Evolutionary conservation across 2,113 vertebrate species (phyloP), one percentile per base, ranked within the genome.

Genomic region (Marmota monax): DNA sequence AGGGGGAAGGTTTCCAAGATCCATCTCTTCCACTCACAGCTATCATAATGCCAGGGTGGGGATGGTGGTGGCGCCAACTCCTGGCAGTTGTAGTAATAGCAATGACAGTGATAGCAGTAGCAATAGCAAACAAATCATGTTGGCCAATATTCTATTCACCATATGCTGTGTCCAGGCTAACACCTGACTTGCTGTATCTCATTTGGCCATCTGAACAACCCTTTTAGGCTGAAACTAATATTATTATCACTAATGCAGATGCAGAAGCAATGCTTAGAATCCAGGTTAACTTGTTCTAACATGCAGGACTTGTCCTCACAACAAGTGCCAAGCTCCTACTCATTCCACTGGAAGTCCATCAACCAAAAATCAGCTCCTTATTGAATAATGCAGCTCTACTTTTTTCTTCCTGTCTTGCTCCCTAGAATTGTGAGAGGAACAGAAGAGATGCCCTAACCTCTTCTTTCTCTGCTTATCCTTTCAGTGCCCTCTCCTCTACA

Each of bases 81-180:
- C 51, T 45, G 39, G 65, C 7, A 25, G 61, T 1, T 32, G 53
- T 11, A 56, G 29, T 0, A 37, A n/a, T 0, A 12, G 5, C 11
- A 42, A 12, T 27, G 12, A 87, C 1, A 25, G 13, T 1, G 18
- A 76, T 2, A 82, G 39, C n/a, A 80, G 5, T 23, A 8, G 17
- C 34, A 39, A 29, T 1, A 48, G 3, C 9, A 51, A 85, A 0
- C 7, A 56, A 90, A 18, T 22, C 16, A 5, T 2, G 23, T 0
- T 20, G 85, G 32, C 58, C 70, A 73, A 5, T 25, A 39, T 45
- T 84, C 63, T 14, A 78, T 25, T 51, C 9, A 45, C 9, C 25
- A 29, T 39, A 25, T 32, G 29, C 58, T 11, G 27, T n/a, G 6
- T 11, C 29, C 20, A 32, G 25, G 14, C 65, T 67, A 63, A 37